A percentile compares a stretch with the other conserved stretches of the same genome.
Conservation (phyloP, 2,888 invertebrate genomes). For the Seladonia tumulorum region DNA sequence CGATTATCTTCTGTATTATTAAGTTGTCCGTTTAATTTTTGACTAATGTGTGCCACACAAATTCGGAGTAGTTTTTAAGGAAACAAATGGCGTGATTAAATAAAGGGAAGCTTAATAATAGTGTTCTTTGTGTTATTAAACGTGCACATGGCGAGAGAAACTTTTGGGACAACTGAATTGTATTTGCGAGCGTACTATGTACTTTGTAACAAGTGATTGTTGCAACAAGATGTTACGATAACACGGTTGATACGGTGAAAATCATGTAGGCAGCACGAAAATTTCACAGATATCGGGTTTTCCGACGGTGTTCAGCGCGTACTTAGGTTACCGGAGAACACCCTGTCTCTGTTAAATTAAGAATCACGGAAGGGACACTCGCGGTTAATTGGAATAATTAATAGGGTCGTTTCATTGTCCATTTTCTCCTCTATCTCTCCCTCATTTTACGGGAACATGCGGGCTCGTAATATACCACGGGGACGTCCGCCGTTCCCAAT, state of each 20-base stretch:
- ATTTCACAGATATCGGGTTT: neutral
- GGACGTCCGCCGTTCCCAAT: conserved; percentile 62
- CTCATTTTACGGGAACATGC: conserved; percentile 49
- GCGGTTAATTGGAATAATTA: conserved; percentile 74
- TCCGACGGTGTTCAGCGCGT: neutral
- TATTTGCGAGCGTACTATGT: neutral
- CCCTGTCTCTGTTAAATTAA: conserved; percentile 65
- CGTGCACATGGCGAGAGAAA: neutral
- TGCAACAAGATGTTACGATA: neutral
- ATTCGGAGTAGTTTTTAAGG: too few species aligned
- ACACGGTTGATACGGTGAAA: neutral
- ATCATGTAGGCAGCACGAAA: neutral
- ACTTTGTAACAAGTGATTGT: neutral
- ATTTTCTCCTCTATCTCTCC: conserved; percentile 44
- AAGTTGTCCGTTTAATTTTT: too few species aligned
- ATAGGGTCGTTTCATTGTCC: conserved; percentile 71
- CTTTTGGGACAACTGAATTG: neutral
- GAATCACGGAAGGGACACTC: conserved; percentile 62
- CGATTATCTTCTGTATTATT: too few species aligned
- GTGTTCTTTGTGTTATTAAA: too few species aligned
- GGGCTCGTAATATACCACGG: conserved; percentile 41
- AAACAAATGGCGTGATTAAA: too few species aligned
- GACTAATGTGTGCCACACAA: too few species aligned
- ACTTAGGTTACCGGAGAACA: conserved; percentile 16
- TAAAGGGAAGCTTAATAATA: too few species aligned